Evolutionary conservation across 2,113 vertebrate genomes (phyloP).

Genomic region (Dromiciops gliroides): DNA sequence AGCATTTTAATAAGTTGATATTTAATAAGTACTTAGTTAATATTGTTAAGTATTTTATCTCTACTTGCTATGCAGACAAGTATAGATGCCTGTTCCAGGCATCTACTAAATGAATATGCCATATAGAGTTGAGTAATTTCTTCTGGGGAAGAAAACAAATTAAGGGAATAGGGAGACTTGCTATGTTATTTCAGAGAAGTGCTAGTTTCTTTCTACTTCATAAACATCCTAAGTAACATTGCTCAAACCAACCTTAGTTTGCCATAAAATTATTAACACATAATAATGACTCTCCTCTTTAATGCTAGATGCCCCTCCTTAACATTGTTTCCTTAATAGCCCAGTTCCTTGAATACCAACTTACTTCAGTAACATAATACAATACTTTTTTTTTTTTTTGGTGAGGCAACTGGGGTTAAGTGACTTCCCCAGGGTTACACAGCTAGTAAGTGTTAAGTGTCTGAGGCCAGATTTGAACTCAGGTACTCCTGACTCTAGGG

Average conservation of each 20-base stretch:
- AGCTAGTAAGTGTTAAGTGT: too few species aligned
- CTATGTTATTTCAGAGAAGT: not conserved
- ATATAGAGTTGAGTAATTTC: not conserved
- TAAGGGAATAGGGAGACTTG: not conserved
- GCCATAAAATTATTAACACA: not conserved
- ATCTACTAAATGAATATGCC: not conserved
- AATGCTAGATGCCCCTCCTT: not conserved
- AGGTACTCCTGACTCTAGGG: too few species aligned
- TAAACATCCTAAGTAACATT: not conserved
- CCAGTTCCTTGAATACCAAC: not conserved
- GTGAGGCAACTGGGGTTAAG: too few species aligned
- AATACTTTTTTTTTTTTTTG: too few species aligned
- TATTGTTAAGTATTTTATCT: not conserved
- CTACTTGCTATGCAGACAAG: not conserved
- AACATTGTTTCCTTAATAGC: not conserved
- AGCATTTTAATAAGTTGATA: not conserved
- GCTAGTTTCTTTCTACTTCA: not conserved
- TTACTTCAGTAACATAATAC: not conserved
- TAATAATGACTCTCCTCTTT: not conserved
- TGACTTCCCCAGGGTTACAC: too few species aligned
- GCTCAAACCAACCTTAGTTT: not conserved
- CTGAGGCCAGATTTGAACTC: too few species aligned
- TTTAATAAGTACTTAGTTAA: not conserved
- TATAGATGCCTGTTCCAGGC: too few species aligned
- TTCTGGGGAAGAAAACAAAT: not conserved